Base-by-base conservation (phyloP, 1,140 invertebrate species). In the Rhysida immarginata region DNA sequence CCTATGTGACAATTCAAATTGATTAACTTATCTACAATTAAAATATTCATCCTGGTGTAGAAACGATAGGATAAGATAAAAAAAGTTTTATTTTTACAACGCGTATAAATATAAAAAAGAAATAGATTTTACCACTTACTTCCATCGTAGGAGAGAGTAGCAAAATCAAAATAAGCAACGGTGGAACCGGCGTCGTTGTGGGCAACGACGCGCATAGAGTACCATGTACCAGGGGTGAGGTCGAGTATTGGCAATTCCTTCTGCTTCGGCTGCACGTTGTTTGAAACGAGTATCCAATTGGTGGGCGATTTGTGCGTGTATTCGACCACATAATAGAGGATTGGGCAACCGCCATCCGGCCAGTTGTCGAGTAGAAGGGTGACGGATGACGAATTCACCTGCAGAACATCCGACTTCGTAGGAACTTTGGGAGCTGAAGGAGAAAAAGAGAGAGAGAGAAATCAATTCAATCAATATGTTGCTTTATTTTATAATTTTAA, bases 331-430 rank as follows among this genome's bases (percentile, higher is more conserved):
- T 87, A 94, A 66, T 86, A 87, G 1, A 83, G 75, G 58, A 95
- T 90, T 0, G 86, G 85, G 65, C 91, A 95, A 1, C 86, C 87
- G 2, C 85, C 86, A 63, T 90, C 86, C 26, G 82, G 82, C 90
- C 90, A 95, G 0, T 81, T 81, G 62, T 85, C 84, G 29, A 94
- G 68, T 78, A 87, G 87, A 26, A 92, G 78, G 0, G 84, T 87
- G n/a, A 89, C 85, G 53, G 84, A 86, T 0, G 89, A 90, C 0
- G 86, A 82, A 68, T 95, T 95, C 52, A 86, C 80, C 61, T 55
- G 87, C 52, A 92, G 44, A 2, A 61, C 54, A 20, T 49, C 25
- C 8, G 11, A 8, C 21, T 18, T 26, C n/a, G 2, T 2, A 8
- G 54, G 42, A 2, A 55, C 43, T 49, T 55, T 55, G 24, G 54